Base-by-base conservation (phyloP, 2,113 vertebrate genomes). In the Mormyrus iriodes region DNA sequence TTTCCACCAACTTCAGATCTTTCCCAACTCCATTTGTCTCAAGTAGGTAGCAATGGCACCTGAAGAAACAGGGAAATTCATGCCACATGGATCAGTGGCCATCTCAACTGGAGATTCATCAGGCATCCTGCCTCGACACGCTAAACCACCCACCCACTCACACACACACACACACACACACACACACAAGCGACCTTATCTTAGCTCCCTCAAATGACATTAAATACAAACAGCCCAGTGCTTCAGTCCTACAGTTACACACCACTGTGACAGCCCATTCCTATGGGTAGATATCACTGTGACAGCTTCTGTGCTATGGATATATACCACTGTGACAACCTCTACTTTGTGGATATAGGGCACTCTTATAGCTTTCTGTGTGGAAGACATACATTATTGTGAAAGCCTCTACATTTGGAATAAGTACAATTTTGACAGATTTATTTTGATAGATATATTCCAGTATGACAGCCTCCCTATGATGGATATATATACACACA, bases 401-500 rank as follows among this genome's bases (percentile, higher is more conserved):
- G 31, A 79, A 42, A 35, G 35, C 73, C 73, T 79, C 73, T 42
- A 79, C 13, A 69, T 69, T 69, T 8, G 27, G 61, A 13, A 31
- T 27, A 69, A 69, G 61, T 69, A 69, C 61, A 31, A 12, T n/a
- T 79, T 19, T 42, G 73, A 79, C 73, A 79, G 10, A 39, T 79
- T 79, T 42, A 69, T 69, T 69, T 31, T 69, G 61, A 69, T 69
- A 65, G 61, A 65, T 65, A 31, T 65, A 65, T 65, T 65, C n/a
- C 61, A 65, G 61, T 65, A 65, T 10, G n/a, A 65, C 61, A 65
- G n/a, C 61, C n/a, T 13, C 69, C 35, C 69, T 39, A 9, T 76
- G 73, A 35, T 79, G 73, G 73, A 79, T 79, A 79, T 79, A 79
- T 79, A n/a, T n/a, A n/a, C n/a, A n/a, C n/a, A n/a, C n/a, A n/a